Evolutionary conservation across 1,140 invertebrate species (phyloP).

Genomic region (Pseudomyrmex cubaensis): DNA sequence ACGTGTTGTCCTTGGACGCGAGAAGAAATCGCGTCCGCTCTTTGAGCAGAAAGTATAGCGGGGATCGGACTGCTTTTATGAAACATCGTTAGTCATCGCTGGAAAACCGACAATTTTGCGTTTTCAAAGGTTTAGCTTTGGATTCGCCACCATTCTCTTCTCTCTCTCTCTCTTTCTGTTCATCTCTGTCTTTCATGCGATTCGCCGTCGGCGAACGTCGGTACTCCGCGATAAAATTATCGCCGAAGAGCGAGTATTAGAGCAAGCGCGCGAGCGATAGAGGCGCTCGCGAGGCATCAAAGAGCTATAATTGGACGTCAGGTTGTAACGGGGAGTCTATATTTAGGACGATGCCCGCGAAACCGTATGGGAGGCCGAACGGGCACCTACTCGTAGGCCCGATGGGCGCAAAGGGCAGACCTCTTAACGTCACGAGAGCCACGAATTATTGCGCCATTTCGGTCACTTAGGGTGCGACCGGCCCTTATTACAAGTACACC

Average conservation of each 20-base stretch:
- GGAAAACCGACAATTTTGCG: constrained; percentile 58
- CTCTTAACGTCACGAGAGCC: constrained; percentile 84
- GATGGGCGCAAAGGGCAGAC: constrained; percentile 77
- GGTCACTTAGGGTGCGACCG: constrained; percentile 83
- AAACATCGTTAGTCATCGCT: constrained; percentile 63
- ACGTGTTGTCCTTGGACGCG: constrained; percentile 46
- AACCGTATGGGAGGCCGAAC: constrained; percentile 75
- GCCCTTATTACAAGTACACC: constrained; percentile 81
- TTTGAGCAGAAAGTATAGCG: constrained; percentile 36
- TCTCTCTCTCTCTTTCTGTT: background rate
- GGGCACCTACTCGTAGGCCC: constrained; percentile 71
- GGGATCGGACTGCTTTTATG: constrained; percentile 45
- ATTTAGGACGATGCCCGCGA: constrained; percentile 81
- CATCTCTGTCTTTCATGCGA: constrained; percentile 2
- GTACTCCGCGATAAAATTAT: constrained; percentile 79
- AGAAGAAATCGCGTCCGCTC: constrained; percentile 48
- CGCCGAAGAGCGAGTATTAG: constrained; percentile 56
- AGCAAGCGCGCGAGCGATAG: constrained; percentile 64
- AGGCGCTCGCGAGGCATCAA: constrained; percentile 80
- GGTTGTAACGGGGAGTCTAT: constrained; percentile 79
- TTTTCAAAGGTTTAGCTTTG: constrained; percentile 59
- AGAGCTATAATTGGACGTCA: constrained; percentile 83
- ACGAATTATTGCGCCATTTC: constrained; percentile 84
- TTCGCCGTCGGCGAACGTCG: constrained; percentile 50
- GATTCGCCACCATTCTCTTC: constrained; percentile 31